Evolutionary conservation across 2,797 vertebrate genomes (phyloP).

Genomic region (Cirrhinus molitorella): DNA sequence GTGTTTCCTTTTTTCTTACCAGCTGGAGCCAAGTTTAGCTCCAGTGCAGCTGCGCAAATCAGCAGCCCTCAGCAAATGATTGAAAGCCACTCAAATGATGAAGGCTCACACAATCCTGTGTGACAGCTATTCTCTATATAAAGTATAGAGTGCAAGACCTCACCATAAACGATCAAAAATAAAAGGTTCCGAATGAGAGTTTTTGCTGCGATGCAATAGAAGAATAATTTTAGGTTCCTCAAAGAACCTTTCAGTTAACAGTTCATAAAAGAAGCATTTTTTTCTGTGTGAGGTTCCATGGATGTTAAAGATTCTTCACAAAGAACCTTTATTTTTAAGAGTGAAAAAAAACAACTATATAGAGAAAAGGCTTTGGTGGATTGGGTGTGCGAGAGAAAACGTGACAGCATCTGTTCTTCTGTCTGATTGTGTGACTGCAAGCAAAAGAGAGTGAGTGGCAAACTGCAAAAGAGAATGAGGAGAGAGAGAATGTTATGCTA

Average conservation of each 20-base stretch:
- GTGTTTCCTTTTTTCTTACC: slow-evolving; percentile 1
- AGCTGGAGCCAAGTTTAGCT: slow-evolving; percentile 35
- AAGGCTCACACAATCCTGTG: slow-evolving; percentile 13
- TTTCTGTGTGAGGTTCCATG: background rate
- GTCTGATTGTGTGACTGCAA: slow-evolving; percentile 23
- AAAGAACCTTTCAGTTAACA: background rate
- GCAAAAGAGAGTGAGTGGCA: background rate
- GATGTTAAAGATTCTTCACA: background rate
- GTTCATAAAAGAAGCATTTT: background rate
- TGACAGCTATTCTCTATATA: slow-evolving; percentile 1
- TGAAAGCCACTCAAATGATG: background rate
- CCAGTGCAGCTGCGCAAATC: slow-evolving; percentile 19
- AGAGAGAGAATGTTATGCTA: slow-evolving; percentile 64
- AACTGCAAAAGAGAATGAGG: slow-evolving; percentile 58
- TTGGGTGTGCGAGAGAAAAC: slow-evolving; percentile 3
- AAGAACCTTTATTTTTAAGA: background rate
- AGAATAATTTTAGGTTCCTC: background rate
- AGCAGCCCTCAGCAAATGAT: slow-evolving; percentile 26
- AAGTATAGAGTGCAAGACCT: background rate
- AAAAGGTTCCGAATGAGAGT: background rate
- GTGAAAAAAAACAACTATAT: slow-evolving; percentile 20
- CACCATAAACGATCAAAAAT: background rate
- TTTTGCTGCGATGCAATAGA: background rate
- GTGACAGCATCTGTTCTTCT: slow-evolving; percentile 29
- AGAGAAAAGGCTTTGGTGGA: slow-evolving; percentile 7